phyloP scores from a whole-genome alignment of 2,797 vertebrate genomes.

The Chaetodon trifasciatus region DNA sequence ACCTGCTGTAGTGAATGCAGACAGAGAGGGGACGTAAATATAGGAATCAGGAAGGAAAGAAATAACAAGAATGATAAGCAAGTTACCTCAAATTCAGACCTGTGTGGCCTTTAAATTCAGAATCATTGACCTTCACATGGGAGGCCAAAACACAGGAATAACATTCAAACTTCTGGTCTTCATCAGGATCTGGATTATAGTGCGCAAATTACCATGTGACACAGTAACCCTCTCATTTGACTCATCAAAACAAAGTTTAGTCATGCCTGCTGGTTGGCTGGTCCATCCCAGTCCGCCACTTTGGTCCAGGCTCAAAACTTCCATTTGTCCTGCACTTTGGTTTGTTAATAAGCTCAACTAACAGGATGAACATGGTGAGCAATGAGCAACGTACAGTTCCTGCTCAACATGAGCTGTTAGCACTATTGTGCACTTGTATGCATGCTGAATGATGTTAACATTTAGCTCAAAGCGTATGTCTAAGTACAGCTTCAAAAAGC shows the following conservation, averaged over 20 bases:
- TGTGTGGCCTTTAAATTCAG: too few relatives aligned
- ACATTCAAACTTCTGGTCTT: too few relatives aligned
- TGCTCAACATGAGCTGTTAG: background rate
- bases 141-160: too few relatives aligned
- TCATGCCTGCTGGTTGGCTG: too few relatives aligned
- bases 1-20: background rate
- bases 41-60: background rate
- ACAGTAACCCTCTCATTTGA: conserved; percentile 3
- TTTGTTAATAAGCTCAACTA: background rate
- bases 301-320: background rate
- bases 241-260: background rate
- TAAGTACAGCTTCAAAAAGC: background rate
- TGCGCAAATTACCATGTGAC: background rate
- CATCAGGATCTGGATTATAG: too few relatives aligned
- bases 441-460: background rate
- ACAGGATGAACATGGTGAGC: background rate
- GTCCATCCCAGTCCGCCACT: background rate
- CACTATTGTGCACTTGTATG: background rate
- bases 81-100: background rate
- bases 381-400: background rate
- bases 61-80: background rate
- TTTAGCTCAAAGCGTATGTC: background rate
- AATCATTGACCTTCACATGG: too few relatives aligned
- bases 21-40: background rate
- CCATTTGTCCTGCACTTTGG: too few relatives aligned